Evolutionary conservation across 1,140 invertebrate species (phyloP).

Genomic region (Drosophila watanabei): DNA sequence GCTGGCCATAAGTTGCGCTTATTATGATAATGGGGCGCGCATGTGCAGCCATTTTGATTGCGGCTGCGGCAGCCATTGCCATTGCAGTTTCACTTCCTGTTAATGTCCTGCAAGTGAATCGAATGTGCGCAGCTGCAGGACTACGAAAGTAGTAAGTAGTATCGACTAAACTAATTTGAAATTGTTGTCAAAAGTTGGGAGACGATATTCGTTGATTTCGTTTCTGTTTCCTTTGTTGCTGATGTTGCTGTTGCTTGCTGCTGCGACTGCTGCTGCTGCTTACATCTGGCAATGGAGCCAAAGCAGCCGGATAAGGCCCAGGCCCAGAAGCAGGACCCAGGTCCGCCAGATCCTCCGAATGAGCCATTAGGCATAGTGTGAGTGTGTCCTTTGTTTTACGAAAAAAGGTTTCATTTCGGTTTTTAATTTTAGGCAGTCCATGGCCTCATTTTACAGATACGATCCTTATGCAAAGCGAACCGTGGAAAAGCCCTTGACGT

Average conservation of each 20-base stretch:
- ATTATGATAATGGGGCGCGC: constrained; percentile 71
- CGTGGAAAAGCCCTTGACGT: constrained; percentile 63
- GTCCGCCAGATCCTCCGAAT: background rate
- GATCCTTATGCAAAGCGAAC: constrained; percentile 68
- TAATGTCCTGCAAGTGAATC: constrained; percentile 68
- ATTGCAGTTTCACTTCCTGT: constrained; percentile 13
- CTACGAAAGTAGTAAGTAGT: background rate
- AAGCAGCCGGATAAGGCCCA: constrained; percentile 6
- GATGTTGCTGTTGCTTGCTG: constrained; percentile 8
- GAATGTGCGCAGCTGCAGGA: constrained; percentile 60
- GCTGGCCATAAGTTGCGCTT: constrained; percentile 62
- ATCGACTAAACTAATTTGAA: constrained; percentile 52
- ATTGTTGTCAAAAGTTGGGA: constrained; percentile 69
- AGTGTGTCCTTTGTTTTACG: constrained; percentile 8
- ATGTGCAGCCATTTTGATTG: constrained; percentile 70
- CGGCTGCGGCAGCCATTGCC: constrained; percentile 26
- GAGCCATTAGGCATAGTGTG: constrained; percentile 25
- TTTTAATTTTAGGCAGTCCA: constrained; percentile 36
- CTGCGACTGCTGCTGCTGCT: background rate
- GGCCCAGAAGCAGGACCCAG: background rate
- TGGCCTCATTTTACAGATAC: constrained; percentile 56
- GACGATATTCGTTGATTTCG: constrained; percentile 11
- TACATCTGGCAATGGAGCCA: constrained; percentile 29
- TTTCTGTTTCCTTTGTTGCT: constrained; percentile 1
- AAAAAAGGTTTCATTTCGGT: background rate